phyloP scores from a whole-genome alignment of 1,140 invertebrate species.

The Nasonia giraulti region DNA sequence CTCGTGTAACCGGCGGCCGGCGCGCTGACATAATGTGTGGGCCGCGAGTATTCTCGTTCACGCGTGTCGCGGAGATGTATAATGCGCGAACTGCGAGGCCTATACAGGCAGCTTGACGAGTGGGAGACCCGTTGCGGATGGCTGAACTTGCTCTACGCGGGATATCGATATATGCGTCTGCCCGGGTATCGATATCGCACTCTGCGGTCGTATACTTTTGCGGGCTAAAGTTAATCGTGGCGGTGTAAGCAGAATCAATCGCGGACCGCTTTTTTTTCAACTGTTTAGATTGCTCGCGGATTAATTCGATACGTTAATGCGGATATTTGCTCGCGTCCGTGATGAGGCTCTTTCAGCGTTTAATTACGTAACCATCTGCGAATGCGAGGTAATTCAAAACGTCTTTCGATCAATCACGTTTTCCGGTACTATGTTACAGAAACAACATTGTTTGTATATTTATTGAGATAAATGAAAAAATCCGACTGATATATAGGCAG shows the following conservation, averaged over 20 bases:
- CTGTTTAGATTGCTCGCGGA: too few relatives aligned
- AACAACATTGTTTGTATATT: slow-evolving; percentile 4
- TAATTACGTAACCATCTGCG: not conserved
- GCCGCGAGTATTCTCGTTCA: not conserved
- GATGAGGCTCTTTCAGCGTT: not conserved
- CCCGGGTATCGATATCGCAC: too few relatives aligned
- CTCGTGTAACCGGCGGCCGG: not conserved
- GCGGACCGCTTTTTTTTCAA: too few relatives aligned
- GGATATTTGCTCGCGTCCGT: too few relatives aligned
- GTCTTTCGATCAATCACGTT: slow-evolving; percentile 27
- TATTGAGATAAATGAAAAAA: slow-evolving; percentile 35
- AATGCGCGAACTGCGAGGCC: not conserved
- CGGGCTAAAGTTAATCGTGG: too few relatives aligned
- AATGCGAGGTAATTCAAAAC: slow-evolving; percentile 30
- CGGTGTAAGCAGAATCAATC: too few relatives aligned
- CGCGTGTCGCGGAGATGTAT: not conserved
- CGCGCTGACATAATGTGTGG: slow-evolving; percentile 4
- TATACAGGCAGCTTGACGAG: not conserved
- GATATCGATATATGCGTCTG: not conserved
- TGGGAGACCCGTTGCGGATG: not conserved
- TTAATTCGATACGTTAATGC: too few relatives aligned
- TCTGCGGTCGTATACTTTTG: too few relatives aligned
- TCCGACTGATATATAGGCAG: slow-evolving; percentile 3
- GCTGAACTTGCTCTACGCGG: not conserved
- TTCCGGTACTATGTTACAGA: not conserved